Conservation (phyloP, 2,113 vertebrate species). For the Sinosuthora webbiana region DNA sequence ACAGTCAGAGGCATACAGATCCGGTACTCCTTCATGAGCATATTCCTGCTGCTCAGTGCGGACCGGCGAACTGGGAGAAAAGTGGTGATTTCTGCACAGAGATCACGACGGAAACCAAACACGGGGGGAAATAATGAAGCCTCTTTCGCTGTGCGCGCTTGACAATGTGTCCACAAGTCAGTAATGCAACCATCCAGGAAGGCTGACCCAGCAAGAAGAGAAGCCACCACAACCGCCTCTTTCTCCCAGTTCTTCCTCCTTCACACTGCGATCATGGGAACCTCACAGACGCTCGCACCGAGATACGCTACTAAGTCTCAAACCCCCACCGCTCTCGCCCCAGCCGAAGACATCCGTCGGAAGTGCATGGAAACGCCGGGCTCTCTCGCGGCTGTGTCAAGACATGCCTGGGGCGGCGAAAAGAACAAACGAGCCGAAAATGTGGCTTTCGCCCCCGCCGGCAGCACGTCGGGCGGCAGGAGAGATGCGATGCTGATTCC, state of each 20-base stretch:
- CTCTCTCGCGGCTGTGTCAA: slow-evolving; percentile 31
- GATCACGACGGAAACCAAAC: slow-evolving; percentile 32
- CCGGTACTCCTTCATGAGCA: slow-evolving; percentile 97
- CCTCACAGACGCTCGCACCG: not conserved
- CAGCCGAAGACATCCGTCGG: slow-evolving; percentile 42
- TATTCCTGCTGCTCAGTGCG: slow-evolving; percentile 73
- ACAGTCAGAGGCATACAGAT: slow-evolving; percentile 98
- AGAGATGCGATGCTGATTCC: slow-evolving; percentile 38
- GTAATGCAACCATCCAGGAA: slow-evolving; percentile 29
- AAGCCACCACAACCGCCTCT: not conserved
- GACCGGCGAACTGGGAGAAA: slow-evolving; percentile 52
- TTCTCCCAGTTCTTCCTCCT: slow-evolving; percentile 35
- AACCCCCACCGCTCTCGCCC: not conserved
- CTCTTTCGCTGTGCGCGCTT: not conserved
- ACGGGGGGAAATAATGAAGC: not conserved
- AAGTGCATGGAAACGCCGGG: not conserved
- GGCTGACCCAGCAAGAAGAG: slow-evolving; percentile 35
- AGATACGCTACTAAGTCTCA: not conserved
- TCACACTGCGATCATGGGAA: slow-evolving; percentile 33
- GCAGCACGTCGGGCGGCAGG: slow-evolving; percentile 28
- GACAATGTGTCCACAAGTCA: not conserved
- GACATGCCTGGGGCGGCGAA: slow-evolving; percentile 63
- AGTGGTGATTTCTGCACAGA: not conserved
- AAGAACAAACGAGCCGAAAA: not conserved
- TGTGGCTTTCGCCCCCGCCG: slow-evolving; percentile 28